Percentiles rank a stretch among this genome's conserved stretches.
These are phyloP conservation scores for Tetraodon nigroviridis DNA, from an alignment of 2,113 vertebrate species.

Conservation along the genomic window DNA sequence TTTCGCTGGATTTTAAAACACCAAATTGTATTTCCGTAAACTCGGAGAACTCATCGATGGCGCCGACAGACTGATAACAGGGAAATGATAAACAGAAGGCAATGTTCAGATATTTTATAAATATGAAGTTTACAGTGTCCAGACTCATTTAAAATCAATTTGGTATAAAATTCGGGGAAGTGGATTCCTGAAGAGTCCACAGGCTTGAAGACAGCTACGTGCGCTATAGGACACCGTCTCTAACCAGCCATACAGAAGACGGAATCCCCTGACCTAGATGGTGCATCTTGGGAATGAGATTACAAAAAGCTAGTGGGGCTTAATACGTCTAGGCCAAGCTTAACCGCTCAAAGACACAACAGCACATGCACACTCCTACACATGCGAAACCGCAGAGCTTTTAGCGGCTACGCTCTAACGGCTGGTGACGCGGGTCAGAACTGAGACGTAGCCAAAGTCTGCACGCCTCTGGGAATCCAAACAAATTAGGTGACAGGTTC, in stretches of 20 bases:
- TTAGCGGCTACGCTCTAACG: conserved; percentile 22
- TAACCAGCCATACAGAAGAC: conserved; percentile 13
- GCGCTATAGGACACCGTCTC: background rate
- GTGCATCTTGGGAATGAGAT: conserved; percentile 51
- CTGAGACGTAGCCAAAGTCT: conserved; percentile 26
- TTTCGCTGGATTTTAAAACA: too few species aligned
- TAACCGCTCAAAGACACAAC: conserved; percentile 33
- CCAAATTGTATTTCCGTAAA: too few species aligned
- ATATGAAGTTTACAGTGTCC: conserved; percentile 9
- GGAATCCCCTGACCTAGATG: conserved; percentile 64
- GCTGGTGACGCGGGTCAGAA: conserved; percentile 12
- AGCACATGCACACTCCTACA: conserved; percentile 25
- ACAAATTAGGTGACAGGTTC: conserved; percentile 35
- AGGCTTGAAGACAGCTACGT: background rate
- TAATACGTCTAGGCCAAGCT: conserved; percentile 48
- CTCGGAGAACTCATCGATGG: conserved; percentile 20
- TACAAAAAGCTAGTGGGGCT: conserved; percentile 49
- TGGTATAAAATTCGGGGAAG: too few species aligned
- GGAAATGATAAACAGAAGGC: conserved; percentile 17
- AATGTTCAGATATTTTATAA: conserved; percentile 27
- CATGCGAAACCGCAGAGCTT: conserved; percentile 24
- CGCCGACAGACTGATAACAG: conserved; percentile 3
- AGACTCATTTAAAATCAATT: too few species aligned
- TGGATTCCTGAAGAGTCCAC: background rate
- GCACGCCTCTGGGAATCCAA: conserved; percentile 22